These are phyloP conservation scores for Trichonephila clavata DNA, from an alignment of 1,140 invertebrate genomes.

Conservation along the genomic window DNA sequence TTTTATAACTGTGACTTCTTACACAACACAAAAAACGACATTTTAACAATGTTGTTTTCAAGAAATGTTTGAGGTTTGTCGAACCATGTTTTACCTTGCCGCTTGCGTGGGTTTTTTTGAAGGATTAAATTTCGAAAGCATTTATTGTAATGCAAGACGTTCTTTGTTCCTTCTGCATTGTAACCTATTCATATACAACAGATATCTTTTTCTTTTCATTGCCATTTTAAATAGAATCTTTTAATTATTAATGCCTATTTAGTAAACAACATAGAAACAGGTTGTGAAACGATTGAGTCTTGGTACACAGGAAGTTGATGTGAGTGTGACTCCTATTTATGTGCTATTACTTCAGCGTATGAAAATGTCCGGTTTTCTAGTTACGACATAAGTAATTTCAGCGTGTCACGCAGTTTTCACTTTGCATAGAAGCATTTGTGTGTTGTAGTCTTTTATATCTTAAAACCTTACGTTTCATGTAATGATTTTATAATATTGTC, in stretches of 20 bases:
- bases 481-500: no score
- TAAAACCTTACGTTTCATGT: no score
- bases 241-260: neutral
- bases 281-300: neutral
- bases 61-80: neutral
- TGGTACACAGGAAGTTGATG: constrained; percentile 1
- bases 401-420: neutral
- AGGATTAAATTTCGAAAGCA: constrained; percentile 14
- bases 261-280: neutral
- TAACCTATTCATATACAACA: neutral
- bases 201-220: constrained; percentile 8
- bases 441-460: no score
- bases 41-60: neutral
- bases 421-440: neutral
- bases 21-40: neutral
- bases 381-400: neutral
- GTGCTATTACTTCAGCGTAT: neutral
- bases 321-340: neutral
- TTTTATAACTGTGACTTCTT: no score
- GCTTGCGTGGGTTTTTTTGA: neutral
- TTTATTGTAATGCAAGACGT: constrained; percentile 9
- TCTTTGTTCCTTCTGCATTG: neutral
- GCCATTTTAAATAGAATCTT: neutral
- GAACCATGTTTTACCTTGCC: neutral
- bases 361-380: neutral